Conservation (phyloP, 2,888 invertebrate genomes). For the Bembecia ichneumoniformis region DNA sequence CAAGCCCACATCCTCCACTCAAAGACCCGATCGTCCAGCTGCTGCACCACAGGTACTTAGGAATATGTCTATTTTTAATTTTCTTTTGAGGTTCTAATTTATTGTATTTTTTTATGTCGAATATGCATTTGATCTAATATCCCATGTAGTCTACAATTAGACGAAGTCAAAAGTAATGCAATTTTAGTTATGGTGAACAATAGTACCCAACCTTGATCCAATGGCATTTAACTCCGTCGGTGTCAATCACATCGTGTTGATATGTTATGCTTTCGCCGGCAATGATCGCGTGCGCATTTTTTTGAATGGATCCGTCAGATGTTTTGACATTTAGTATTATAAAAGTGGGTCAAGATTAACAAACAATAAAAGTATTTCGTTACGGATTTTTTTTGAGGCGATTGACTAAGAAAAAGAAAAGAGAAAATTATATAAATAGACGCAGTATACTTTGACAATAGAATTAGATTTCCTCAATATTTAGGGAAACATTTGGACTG, state of each 20-base stretch:
- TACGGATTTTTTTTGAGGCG: no score
- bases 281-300: constrained; percentile 5
- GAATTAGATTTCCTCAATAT: no score
- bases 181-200: constrained; percentile 21
- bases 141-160: background rate
- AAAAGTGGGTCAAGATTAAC: constrained; percentile 52
- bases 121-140: background rate
- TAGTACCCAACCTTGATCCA: constrained; percentile 45
- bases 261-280: constrained; percentile 9
- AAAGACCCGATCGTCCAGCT: no score
- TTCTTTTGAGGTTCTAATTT: no score
- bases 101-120: no score
- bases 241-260: constrained; percentile 42
- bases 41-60: no score
- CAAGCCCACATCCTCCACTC: no score
- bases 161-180: background rate
- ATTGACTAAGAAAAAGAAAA: no score
- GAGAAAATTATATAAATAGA: no score
- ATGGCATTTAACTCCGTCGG: constrained; percentile 40
- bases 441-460: no score
- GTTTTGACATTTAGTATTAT: constrained; percentile 40
- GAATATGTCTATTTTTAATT: no score
- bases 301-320: constrained; percentile 1
- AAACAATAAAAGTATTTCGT: background rate
- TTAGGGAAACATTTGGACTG: no score